Conservation (phyloP, 2,888 invertebrate genomes). For the Orthosia gracilis region DNA sequence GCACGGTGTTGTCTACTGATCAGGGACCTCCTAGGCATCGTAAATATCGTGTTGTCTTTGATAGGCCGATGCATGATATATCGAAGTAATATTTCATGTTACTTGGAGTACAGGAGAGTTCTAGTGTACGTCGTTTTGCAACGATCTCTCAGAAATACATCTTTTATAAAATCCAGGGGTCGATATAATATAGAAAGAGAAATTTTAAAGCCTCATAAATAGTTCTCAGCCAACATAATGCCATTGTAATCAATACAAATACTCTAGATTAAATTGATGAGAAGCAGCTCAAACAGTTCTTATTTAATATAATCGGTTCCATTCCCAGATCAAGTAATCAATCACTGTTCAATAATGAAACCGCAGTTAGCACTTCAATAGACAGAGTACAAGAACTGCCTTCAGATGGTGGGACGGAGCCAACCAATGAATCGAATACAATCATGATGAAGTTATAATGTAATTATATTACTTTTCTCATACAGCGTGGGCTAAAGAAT, state of each 20-base stretch:
- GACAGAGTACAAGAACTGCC: constrained; percentile 41
- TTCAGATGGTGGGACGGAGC: constrained; percentile 31
- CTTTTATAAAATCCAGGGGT: neutral
- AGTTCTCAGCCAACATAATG: constrained; percentile 3
- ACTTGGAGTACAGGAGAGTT: neutral
- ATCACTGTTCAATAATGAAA: constrained; percentile 33
- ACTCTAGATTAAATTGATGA: constrained; percentile 21
- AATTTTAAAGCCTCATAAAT: neutral
- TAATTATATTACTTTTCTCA: constrained; percentile 55
- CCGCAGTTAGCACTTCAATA: constrained; percentile 39
- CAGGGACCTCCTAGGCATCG: neutral
- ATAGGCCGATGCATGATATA: neutral
- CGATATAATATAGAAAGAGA: neutral
- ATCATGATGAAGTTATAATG: constrained; percentile 46
- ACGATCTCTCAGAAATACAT: neutral
- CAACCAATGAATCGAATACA: constrained; percentile 45
- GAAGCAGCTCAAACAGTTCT: constrained; percentile 22
- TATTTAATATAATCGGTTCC: constrained; percentile 24
- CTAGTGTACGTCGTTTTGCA: neutral
- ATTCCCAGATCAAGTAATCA: constrained; percentile 48
- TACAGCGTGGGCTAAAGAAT: constrained; percentile 20
- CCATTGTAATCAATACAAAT: neutral
- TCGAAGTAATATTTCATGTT: neutral
- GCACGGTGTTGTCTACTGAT: neutral
- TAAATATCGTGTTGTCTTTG: neutral